Evolutionary conservation across 2,113 vertebrate species (phyloP).

Genomic region (Brachyhypopomus gauderio): DNA sequence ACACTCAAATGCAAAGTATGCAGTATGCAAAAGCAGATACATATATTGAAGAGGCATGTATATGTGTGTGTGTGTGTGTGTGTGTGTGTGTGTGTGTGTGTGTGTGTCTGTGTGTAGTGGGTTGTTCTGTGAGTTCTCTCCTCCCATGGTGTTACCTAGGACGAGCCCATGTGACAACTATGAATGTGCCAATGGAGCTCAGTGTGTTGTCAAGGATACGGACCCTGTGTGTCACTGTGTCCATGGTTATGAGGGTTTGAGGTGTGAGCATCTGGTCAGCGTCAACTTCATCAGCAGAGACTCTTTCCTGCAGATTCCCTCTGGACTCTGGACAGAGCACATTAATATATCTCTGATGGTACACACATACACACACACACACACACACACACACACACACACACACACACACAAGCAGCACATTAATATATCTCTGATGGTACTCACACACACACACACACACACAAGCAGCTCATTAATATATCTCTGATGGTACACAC

Average conservation of each 20-base stretch:
- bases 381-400: slow-evolving; percentile 20
- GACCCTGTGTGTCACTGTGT: slow-evolving; percentile 93
- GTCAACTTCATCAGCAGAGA: slow-evolving; percentile 93
- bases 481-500: too few species aligned
- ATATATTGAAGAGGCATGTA: background rate
- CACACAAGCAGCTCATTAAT: too few species aligned
- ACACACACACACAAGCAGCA: too few species aligned
- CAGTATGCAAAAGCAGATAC: background rate
- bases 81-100: slow-evolving; percentile 13
- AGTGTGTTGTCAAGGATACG: slow-evolving; percentile 84
- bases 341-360: slow-evolving; percentile 98
- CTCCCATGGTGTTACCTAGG: slow-evolving; percentile 94
- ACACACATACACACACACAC: slow-evolving; percentile 33
- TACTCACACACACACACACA: slow-evolving; percentile 19
- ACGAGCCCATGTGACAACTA: slow-evolving; percentile 96
- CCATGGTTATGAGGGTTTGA: slow-evolving; percentile 90
- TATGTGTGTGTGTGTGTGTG: too few species aligned
- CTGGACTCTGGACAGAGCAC: slow-evolving; percentile 81
- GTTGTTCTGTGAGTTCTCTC: slow-evolving; percentile 94
- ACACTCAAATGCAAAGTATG: too few species aligned
- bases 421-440: too few species aligned
- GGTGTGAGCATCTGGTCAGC: slow-evolving; percentile 91
- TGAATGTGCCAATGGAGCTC: slow-evolving; percentile 92
- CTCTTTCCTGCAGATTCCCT: slow-evolving; percentile 91
- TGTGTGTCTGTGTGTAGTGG: slow-evolving; percentile 73